Evolutionary conservation across 1,140 invertebrate species (phyloP).

Genomic region (Camponotus pennsylvanicus): DNA sequence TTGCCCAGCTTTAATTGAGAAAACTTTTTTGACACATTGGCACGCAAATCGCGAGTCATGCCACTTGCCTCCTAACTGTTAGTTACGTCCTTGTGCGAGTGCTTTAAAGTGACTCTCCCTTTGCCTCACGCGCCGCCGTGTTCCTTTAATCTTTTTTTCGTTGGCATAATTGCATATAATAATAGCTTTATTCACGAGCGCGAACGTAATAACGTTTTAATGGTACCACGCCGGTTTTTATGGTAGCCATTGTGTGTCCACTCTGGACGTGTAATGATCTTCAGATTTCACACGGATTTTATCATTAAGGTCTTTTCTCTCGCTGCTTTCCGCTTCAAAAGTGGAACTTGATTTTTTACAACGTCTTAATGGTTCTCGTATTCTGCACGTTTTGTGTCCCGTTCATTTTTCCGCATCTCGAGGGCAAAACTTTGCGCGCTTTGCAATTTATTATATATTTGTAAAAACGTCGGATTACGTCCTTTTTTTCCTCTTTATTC

Average conservation of each 20-base stretch:
- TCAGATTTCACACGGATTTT: conserved; percentile 64
- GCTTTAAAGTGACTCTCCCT: conserved; percentile 39
- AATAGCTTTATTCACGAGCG: conserved; percentile 70
- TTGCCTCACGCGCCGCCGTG: not conserved
- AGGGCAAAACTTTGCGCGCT: conserved; percentile 12
- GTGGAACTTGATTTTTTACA: conserved; percentile 40
- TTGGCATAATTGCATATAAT: conserved; percentile 73
- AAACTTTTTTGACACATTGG: conserved; percentile 63
- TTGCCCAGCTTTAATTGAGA: conserved; percentile 61
- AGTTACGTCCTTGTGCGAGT: conserved; percentile 22
- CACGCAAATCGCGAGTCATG: conserved; percentile 68
- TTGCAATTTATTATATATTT: not conserved
- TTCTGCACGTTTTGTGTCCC: not conserved
- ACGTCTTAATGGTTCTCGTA: not conserved
- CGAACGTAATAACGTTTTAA: conserved; percentile 75
- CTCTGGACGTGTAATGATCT: conserved; percentile 60
- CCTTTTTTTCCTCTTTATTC: not conserved
- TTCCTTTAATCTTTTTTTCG: conserved; percentile 58
- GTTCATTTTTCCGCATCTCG: conserved; percentile 16
- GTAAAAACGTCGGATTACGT: too few species aligned
- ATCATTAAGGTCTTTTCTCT: conserved; percentile 57
- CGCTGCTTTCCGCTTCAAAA: conserved; percentile 34
- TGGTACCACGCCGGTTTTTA: conserved; percentile 63
- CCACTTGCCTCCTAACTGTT: conserved; percentile 42
- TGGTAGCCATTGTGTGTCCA: conserved; percentile 41